phyloP scores from a whole-genome alignment of 1,140 invertebrate genomes.

The Aphis gossypii region DNA sequence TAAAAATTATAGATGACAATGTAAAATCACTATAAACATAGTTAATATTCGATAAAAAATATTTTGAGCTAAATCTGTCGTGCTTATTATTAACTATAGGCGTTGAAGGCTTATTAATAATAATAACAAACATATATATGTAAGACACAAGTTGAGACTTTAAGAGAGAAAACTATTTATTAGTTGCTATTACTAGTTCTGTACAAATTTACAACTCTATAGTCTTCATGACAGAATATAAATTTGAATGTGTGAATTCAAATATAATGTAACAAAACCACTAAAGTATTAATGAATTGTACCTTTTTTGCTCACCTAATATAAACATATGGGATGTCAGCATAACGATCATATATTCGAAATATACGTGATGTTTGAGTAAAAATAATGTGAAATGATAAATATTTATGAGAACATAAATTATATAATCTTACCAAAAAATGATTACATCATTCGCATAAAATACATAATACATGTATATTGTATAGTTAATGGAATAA shows the following conservation, averaged over 20 bases:
- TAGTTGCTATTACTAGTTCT: background rate
- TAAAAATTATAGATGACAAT: background rate
- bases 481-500: background rate
- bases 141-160: background rate
- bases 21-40: background rate
- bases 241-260: background rate
- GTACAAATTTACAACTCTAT: background rate
- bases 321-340: background rate
- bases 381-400: slow-evolving; percentile 14
- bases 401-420: background rate
- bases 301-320: background rate
- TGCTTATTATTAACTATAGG: background rate
- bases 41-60: background rate
- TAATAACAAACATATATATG: background rate
- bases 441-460: background rate
- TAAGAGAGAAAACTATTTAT: background rate
- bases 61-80: background rate
- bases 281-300: background rate
- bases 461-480: background rate
- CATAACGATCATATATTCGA: background rate
- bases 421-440: background rate
- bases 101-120: background rate
- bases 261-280: slow-evolving; percentile 1
- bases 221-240: background rate
- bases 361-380: background rate